Conservation (phyloP, 2,797 vertebrate genomes). For the Simalia tracyae region DNA sequence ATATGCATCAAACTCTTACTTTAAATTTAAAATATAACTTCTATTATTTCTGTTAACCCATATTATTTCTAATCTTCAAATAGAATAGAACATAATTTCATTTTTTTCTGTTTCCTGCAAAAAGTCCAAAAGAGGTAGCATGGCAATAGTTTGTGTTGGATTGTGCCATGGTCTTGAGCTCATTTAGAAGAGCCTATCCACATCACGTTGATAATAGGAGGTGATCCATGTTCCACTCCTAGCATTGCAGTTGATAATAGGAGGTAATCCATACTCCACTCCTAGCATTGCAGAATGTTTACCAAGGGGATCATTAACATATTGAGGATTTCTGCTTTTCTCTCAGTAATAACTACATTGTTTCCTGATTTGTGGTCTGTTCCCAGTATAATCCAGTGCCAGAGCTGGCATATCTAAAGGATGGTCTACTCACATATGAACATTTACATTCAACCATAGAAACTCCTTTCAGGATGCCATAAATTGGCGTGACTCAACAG, state of each 20-base stretch:
- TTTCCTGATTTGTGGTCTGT: neutral
- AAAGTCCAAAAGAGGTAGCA: no score
- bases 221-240: neutral
- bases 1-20: no score
- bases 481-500: neutral
- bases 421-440: neutral
- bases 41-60: no score
- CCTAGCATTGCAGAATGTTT: neutral
- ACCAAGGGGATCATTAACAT: neutral
- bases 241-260: neutral
- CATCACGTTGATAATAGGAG: neutral
- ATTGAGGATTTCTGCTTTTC: conserved; percentile 30
- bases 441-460: neutral
- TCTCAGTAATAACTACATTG: conserved; percentile 47
- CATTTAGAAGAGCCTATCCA: neutral
- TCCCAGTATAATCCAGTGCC: neutral
- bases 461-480: no score
- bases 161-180: neutral
- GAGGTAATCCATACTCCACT: neutral
- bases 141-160: neutral
- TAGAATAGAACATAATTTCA: no score
- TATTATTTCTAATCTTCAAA: no score
- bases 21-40: no score
- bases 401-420: neutral
- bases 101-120: no score